phyloP scores from a whole-genome alignment of 2,888 invertebrate genomes.

The Entomobrya multifasciata region DNA sequence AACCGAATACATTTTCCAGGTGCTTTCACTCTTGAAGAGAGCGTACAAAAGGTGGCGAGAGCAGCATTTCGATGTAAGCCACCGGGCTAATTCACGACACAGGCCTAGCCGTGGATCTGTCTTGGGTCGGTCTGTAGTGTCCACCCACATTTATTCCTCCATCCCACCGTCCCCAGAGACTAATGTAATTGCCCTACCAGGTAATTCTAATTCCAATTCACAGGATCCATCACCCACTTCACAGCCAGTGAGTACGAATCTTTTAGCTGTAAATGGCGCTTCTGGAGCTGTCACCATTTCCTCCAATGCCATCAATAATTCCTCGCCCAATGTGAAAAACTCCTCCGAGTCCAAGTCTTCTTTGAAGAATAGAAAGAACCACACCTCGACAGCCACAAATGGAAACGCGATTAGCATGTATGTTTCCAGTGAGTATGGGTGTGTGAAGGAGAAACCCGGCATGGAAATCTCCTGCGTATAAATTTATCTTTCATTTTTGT shows the following conservation, averaged over 20 bases:
- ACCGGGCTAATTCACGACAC: slow-evolving; percentile 54
- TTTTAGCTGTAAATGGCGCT: slow-evolving; percentile 64
- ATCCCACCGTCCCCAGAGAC: slow-evolving; percentile 79
- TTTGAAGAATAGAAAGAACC: slow-evolving; percentile 61
- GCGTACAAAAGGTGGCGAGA: slow-evolving; percentile 74
- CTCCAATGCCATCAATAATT: slow-evolving; percentile 36
- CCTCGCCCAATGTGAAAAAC: slow-evolving; percentile 42
- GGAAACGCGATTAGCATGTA: slow-evolving; percentile 70
- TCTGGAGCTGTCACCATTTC: slow-evolving; percentile 52
- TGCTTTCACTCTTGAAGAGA: slow-evolving; percentile 75
- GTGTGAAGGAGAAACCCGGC: slow-evolving; percentile 55
- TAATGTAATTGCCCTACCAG: slow-evolving; percentile 65
- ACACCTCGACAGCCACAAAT: slow-evolving; percentile 53
- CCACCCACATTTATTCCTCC: slow-evolving; percentile 78
- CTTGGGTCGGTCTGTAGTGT: slow-evolving; percentile 75
- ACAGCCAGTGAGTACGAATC: slow-evolving; percentile 42
- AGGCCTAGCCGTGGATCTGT: slow-evolving; percentile 73
- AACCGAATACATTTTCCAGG: slow-evolving; percentile 55
- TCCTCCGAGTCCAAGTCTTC: slow-evolving; percentile 64
- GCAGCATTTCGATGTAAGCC: slow-evolving; percentile 62
- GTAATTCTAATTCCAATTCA: slow-evolving; percentile 52
- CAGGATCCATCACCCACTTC: slow-evolving; percentile 60
- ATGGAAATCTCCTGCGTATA: slow-evolving; percentile 62
- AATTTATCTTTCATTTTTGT: slow-evolving; percentile 7
- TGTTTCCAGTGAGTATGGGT: slow-evolving; percentile 53